Percentiles rank a stretch among this genome's conserved stretches.
Evolutionary conservation across 92 coral and sea anemone genomes (phyloP).

Genomic region (Epizoanthus rinbou): DNA sequence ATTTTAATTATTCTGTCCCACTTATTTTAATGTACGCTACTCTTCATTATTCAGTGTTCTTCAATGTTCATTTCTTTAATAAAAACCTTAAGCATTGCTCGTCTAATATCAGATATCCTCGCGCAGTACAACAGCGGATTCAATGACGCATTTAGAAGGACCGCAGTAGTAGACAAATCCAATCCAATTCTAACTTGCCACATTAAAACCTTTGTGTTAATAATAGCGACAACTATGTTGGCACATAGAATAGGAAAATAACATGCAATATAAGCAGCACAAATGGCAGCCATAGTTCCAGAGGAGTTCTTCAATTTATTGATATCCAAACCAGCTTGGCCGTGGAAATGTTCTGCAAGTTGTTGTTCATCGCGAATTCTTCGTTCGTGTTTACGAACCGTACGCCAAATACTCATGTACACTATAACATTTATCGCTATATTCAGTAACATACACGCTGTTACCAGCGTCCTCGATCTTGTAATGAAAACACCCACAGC

Average conservation of each 20-base stretch:
- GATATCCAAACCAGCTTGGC: not conserved
- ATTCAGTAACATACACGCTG: constrained; percentile 1
- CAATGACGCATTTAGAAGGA: not conserved
- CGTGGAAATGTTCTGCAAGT: not conserved
- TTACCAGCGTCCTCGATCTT: not conserved
- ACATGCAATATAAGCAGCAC: not conserved
- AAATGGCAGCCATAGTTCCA: not conserved
- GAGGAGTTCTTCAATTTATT: not conserved
- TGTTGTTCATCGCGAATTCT: not conserved
- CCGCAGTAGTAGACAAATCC: not conserved
- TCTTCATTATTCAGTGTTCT: too few relatives aligned
- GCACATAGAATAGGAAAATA: not conserved
- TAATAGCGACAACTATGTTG: not conserved
- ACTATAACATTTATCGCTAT: not conserved
- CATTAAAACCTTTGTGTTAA: not conserved
- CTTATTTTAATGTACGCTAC: too few relatives aligned
- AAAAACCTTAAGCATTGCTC: not conserved
- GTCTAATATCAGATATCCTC: constrained; percentile 6
- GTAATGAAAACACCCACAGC: not conserved
- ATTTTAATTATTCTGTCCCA: too few relatives aligned
- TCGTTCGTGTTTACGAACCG: constrained; percentile 3
- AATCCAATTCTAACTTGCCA: not conserved
- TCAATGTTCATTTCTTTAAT: too few relatives aligned
- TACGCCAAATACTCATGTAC: not conserved
- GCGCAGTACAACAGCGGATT: not conserved